Evolutionary conservation across 2,113 vertebrate genomes (phyloP).

Genomic region (Zosterops hypoxanthus): DNA sequence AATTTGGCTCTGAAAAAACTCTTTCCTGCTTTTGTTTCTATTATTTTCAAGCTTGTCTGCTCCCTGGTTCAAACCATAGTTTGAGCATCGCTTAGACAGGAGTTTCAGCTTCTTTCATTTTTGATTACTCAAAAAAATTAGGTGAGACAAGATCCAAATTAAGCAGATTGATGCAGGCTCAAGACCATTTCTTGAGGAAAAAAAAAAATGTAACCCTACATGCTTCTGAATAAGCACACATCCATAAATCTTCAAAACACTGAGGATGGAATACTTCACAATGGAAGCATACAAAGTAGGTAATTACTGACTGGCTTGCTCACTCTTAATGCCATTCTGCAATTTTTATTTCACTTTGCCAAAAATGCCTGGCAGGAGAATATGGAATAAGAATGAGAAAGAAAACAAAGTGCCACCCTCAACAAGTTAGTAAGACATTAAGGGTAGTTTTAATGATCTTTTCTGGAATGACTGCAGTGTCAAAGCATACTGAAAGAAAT

Average conservation of each 20-base stretch:
- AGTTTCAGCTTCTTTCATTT: not conserved
- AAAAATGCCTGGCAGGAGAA: not conserved
- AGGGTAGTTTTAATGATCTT: not conserved
- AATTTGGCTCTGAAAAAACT: not conserved
- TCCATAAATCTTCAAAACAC: not conserved
- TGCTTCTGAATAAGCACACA: not conserved
- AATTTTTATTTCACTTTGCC: not conserved
- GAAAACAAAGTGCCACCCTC: not conserved
- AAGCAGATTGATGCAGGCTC: not conserved
- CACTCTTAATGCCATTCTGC: not conserved
- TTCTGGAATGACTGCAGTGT: not conserved
- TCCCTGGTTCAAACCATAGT: not conserved
- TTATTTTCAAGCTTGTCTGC: not conserved
- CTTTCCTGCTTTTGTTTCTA: not conserved
- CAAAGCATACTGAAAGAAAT: constrained; percentile 1
- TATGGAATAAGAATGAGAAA: not conserved
- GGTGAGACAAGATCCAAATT: not conserved
- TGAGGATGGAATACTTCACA: not conserved
- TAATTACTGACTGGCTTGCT: constrained; percentile 13
- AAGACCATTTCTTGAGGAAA: not conserved
- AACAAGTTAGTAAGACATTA: not conserved
- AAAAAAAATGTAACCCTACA: not conserved
- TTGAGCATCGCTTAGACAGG: not conserved
- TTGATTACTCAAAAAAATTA: not conserved
- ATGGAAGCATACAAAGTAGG: not conserved